Conservation (phyloP, 1,140 invertebrate species). For the Drosophila navojoa region DNA sequence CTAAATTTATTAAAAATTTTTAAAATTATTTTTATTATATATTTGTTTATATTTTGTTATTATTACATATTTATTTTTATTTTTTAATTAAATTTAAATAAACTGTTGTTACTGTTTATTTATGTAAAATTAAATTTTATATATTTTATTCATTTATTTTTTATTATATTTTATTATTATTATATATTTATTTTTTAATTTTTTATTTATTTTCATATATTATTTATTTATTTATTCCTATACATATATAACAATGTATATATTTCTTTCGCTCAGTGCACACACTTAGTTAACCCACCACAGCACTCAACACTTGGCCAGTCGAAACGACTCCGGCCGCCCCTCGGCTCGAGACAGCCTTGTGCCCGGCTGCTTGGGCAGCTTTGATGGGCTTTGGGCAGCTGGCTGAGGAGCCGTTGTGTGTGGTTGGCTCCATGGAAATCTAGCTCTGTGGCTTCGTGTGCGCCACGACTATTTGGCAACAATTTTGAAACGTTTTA, state of each 20-base stretch:
- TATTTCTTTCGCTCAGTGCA: slow-evolving; percentile 52
- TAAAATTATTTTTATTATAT: too few species aligned
- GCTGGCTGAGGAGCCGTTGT: slow-evolving; percentile 42
- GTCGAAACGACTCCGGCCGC: slow-evolving; percentile 2
- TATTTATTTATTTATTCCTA: too few species aligned
- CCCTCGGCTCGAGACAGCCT: neutral
- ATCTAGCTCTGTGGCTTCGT: slow-evolving; percentile 50
- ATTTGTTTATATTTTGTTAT: too few species aligned
- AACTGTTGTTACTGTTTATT: too few species aligned
- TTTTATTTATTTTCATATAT: too few species aligned
- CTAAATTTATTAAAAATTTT: too few species aligned
- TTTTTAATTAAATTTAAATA: too few species aligned
- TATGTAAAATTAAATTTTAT: too few species aligned
- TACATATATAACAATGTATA: neutral
- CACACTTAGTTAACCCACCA: slow-evolving; percentile 36
- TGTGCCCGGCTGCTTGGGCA: neutral
- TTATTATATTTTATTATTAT: too few species aligned
- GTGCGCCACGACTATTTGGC: slow-evolving; percentile 60
- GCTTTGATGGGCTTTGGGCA: slow-evolving; percentile 13
- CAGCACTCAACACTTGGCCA: slow-evolving; percentile 71
- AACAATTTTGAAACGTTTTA: slow-evolving; percentile 79
- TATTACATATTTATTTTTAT: too few species aligned
- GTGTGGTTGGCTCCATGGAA: slow-evolving; percentile 56
- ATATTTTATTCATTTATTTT: too few species aligned
- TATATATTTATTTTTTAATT: too few species aligned